phyloP scores from a whole-genome alignment of 2,113 vertebrate species.

The Equus quagga region DNA sequence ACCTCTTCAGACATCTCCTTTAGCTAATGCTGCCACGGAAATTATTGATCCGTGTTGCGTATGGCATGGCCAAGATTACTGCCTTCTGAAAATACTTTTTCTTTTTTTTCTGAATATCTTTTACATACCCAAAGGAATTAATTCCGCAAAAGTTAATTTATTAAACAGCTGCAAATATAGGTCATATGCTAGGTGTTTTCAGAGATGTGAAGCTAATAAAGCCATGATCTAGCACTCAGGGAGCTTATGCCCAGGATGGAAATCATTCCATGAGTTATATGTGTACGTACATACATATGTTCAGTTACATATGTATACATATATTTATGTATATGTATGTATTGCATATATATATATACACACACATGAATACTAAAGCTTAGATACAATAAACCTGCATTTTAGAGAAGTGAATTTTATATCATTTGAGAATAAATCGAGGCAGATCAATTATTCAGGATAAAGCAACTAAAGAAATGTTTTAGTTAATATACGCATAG shows the following conservation, averaged over 20 bases:
- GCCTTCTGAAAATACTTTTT: not conserved
- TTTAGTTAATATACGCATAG: not conserved
- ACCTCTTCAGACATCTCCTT: not conserved
- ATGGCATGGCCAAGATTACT: not conserved
- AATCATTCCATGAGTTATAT: not conserved
- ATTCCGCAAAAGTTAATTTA: not conserved
- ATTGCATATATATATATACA: not conserved
- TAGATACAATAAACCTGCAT: not conserved
- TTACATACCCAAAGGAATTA: not conserved
- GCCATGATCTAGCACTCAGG: not conserved
- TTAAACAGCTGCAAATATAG: not conserved
- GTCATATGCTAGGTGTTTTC: not conserved
- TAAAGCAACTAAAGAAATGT: constrained; percentile 6
- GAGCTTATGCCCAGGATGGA: not conserved
- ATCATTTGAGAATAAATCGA: not conserved
- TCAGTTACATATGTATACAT: not conserved
- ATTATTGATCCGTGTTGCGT: not conserved
- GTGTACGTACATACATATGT: not conserved
- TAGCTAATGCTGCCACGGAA: not conserved
- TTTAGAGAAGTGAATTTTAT: constrained; percentile 19
- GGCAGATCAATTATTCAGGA: not conserved
- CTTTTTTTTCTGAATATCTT: not conserved
- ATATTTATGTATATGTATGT: not conserved
- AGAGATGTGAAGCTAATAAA: not conserved
- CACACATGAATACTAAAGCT: not conserved